phyloP scores from a whole-genome alignment of 23 tunicate genomes.

The Ascidia mentula region DNA sequence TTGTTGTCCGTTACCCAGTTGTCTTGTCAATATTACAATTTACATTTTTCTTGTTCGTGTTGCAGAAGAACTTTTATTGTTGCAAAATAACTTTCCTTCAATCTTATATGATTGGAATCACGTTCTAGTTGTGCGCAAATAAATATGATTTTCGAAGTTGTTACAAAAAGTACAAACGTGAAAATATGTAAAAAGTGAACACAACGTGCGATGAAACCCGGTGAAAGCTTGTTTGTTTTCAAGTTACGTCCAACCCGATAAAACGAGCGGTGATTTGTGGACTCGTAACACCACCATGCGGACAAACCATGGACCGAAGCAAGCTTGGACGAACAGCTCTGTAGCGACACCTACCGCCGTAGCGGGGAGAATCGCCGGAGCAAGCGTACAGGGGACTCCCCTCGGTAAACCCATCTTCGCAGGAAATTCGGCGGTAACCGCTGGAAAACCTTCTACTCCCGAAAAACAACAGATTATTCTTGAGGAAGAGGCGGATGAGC shows the following conservation, averaged over 20 bases:
- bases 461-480: background rate
- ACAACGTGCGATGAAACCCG: too few species aligned
- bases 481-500: constrained; percentile 1
- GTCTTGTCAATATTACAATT: too few species aligned
- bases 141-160: too few species aligned
- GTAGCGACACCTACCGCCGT: constrained; percentile 49
- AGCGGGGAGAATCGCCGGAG: constrained; percentile 46
- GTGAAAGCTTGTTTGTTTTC: background rate
- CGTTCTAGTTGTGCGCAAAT: too few species aligned
- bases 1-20: too few species aligned
- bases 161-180: too few species aligned
- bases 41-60: too few species aligned
- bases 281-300: constrained; percentile 66
- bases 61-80: too few species aligned
- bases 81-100: too few species aligned
- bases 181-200: too few species aligned
- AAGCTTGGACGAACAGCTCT: constrained; percentile 46
- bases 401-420: constrained; percentile 11
- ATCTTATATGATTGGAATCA: too few species aligned
- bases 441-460: background rate
- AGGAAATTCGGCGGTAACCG: background rate
- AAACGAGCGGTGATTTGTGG: constrained; percentile 66
- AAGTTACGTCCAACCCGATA: constrained; percentile 85
- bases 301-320: constrained; percentile 25
- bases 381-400: constrained; percentile 31